A percentile compares a stretch with the other conserved stretches of the same genome.
These are phyloP conservation scores for Bombus waltoni DNA, from an alignment of 1,140 invertebrate genomes.

Conservation along the genomic window DNA sequence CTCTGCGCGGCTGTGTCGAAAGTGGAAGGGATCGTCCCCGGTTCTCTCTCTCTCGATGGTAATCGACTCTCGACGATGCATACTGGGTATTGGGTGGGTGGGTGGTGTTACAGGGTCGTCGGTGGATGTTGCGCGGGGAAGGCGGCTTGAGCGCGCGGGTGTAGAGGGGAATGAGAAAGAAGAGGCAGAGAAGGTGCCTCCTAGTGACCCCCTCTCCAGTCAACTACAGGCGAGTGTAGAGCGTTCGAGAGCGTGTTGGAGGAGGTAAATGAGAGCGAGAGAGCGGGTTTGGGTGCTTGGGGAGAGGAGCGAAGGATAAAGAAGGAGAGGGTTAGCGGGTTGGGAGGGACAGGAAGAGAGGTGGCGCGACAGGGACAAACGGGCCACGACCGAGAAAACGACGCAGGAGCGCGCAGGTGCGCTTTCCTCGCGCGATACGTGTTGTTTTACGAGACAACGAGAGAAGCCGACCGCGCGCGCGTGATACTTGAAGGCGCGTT, in stretches of 20 bases:
- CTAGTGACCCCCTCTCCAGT: slow-evolving; percentile 4
- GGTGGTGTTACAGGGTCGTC: slow-evolving; percentile 51
- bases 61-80: slow-evolving; percentile 59
- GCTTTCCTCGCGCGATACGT: slow-evolving; percentile 51
- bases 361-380: slow-evolving; percentile 59
- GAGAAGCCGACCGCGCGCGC: neutral
- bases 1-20: slow-evolving; percentile 25
- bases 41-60: slow-evolving; percentile 50
- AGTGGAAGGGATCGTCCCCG: slow-evolving; percentile 49
- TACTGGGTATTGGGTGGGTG: slow-evolving; percentile 25
- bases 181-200: slow-evolving; percentile 26
- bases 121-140: slow-evolving; percentile 21
- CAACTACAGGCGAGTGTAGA: neutral
- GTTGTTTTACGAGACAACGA: slow-evolving; percentile 10
- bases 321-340: neutral
- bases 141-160: neutral
- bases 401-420: slow-evolving; percentile 66
- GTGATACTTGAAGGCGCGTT: slow-evolving; percentile 36
- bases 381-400: slow-evolving; percentile 67
- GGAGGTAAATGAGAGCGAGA: neutral
- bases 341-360: slow-evolving; percentile 4
- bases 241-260: neutral
- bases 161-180: neutral
- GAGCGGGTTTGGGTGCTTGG: neutral
- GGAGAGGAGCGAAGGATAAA: neutral